Percentiles rank a stretch among this genome's conserved stretches.
phyloP scores from a whole-genome alignment of 2,797 vertebrate species.

The Valencia hispanica region DNA sequence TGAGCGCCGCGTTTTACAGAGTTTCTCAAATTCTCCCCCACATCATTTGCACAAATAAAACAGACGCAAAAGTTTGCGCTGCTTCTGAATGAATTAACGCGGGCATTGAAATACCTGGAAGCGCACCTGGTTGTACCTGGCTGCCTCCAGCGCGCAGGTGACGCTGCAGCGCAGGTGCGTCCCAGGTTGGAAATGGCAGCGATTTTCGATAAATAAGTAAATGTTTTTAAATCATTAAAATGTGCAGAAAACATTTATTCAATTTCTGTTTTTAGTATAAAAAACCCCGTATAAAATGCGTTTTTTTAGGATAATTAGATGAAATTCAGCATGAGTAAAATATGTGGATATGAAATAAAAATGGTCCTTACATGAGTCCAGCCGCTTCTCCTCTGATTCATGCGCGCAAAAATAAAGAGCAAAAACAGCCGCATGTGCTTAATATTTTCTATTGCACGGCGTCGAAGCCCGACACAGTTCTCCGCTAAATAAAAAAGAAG shows the following conservation, averaged over 20 bases:
- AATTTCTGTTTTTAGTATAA: too few relatives aligned
- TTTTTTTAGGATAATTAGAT: slow-evolving; percentile 1
- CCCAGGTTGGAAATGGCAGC: slow-evolving; percentile 2
- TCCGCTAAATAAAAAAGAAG: slow-evolving; percentile 64
- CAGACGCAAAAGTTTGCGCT: not conserved
- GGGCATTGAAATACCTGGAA: not conserved
- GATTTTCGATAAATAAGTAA: not conserved
- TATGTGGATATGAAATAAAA: slow-evolving; percentile 33
- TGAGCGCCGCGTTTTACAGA: too few relatives aligned
- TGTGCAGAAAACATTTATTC: not conserved
- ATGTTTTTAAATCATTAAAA: not conserved
- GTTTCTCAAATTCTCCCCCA: not conserved
- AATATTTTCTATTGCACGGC: slow-evolving; percentile 68
- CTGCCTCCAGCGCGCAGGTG: not conserved
- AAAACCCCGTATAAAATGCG: too few relatives aligned
- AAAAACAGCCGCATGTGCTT: slow-evolving; percentile 43
- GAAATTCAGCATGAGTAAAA: slow-evolving; percentile 41
- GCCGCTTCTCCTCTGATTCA: slow-evolving; percentile 25
- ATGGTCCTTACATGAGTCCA: slow-evolving; percentile 59
- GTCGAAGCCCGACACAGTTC: slow-evolving; percentile 74
- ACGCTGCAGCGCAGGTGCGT: slow-evolving; percentile 31
- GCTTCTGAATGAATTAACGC: not conserved
- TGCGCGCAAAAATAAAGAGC: slow-evolving; percentile 3
- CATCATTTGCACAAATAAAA: not conserved
- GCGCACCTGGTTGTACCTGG: slow-evolving; percentile 2